Conservation (phyloP, 2,797 vertebrate genomes). For the Paguma larvata region DNA sequence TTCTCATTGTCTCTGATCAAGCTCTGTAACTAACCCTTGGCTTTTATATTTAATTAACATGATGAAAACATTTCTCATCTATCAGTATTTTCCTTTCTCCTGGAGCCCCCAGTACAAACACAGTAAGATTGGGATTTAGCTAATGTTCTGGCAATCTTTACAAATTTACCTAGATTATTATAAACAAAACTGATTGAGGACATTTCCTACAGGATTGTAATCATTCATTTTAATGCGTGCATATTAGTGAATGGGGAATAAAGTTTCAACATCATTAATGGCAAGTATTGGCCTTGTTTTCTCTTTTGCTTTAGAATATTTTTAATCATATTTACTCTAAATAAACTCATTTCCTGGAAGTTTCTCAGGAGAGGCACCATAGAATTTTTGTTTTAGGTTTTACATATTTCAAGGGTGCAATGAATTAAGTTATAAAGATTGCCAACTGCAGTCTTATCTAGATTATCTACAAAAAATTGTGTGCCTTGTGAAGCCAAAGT, state of each 20-base stretch:
- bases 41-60: constrained; percentile 74
- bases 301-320: constrained; percentile 22
- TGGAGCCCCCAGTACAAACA: constrained; percentile 14
- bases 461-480: constrained; percentile 2
- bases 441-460: background rate
- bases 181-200: constrained; percentile 58
- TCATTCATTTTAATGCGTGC: constrained; percentile 69
- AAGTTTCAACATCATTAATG: constrained; percentile 47
- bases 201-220: constrained; percentile 46
- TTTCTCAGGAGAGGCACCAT: background rate
- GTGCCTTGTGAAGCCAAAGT: background rate
- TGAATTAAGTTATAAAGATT: constrained; percentile 32
- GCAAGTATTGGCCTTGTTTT: background rate
- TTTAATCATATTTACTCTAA: constrained; percentile 60
- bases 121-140: constrained; percentile 37
- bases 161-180: constrained; percentile 70
- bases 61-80: constrained; percentile 60
- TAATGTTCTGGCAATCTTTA: constrained; percentile 52
- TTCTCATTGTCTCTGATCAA: constrained; percentile 67
- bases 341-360: constrained; percentile 8
- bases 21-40: constrained; percentile 56
- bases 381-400: background rate
- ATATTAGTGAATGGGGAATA: constrained; percentile 57
- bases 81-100: constrained; percentile 64
- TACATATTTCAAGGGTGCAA: background rate